Conservation (phyloP, 2,888 invertebrate genomes). For the Eilema griseolum region DNA sequence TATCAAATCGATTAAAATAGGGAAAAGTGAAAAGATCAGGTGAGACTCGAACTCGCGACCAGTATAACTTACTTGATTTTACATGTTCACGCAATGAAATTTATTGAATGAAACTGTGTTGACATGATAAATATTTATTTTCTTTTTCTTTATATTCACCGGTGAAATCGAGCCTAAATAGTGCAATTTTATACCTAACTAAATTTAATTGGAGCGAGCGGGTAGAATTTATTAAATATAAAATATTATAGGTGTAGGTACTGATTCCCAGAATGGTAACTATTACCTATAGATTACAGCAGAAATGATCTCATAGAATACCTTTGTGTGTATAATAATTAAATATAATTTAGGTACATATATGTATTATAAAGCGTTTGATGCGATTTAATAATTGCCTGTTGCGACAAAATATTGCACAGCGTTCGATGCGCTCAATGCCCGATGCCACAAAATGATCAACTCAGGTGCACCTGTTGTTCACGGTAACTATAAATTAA, state of each 20-base stretch:
- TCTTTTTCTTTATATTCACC: neutral
- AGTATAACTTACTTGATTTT: too few relatives aligned
- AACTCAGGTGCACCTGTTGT: neutral
- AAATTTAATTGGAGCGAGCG: neutral
- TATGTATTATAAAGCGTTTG: conserved; percentile 15
- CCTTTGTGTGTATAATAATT: conserved; percentile 4
- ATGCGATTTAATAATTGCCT: neutral
- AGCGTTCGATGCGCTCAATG: neutral
- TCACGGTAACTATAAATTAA: neutral
- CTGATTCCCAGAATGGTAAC: neutral
- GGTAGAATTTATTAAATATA: neutral
- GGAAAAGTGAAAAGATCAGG: too few relatives aligned
- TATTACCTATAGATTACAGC: neutral
- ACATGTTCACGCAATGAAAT: too few relatives aligned
- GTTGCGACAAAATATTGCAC: neutral
- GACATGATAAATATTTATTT: neutral
- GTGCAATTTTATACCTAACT: neutral
- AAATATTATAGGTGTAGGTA: neutral
- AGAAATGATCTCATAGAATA: conserved; percentile 4
- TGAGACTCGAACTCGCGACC: too few relatives aligned
- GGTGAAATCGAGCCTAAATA: neutral
- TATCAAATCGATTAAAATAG: too few relatives aligned
- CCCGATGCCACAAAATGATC: neutral
- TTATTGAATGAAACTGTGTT: neutral
- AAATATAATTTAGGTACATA: neutral